These are phyloP conservation scores for Colinus virginianus DNA, from an alignment of 2,113 vertebrate genomes.

Conservation along the genomic window DNA sequence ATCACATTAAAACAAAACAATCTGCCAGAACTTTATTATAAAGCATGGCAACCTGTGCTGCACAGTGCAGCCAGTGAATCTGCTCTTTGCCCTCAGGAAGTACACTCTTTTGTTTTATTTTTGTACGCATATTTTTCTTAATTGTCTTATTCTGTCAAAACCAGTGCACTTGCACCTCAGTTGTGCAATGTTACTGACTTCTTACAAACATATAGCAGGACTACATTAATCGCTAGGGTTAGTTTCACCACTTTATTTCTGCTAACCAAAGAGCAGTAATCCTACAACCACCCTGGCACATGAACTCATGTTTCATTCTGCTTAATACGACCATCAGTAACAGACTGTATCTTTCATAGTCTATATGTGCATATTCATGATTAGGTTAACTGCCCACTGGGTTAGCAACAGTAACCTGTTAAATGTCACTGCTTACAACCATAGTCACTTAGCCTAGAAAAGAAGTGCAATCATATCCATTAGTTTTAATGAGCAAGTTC, in stretches of 20 bases:
- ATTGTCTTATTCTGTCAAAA: background rate
- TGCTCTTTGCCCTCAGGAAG: background rate
- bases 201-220: background rate
- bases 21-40: background rate
- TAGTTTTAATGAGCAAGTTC: background rate
- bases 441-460: background rate
- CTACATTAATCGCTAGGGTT: background rate
- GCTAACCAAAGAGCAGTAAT: background rate
- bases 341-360: background rate
- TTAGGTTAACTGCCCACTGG: background rate
- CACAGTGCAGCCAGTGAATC: background rate
- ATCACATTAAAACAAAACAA: background rate
- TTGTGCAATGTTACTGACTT: background rate
- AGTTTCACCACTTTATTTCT: background rate
- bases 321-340: background rate
- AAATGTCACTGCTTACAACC: background rate
- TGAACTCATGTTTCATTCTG: background rate
- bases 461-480: background rate
- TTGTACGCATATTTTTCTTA: background rate
- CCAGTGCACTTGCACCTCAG: background rate
- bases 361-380: background rate
- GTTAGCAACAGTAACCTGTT: background rate
- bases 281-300: background rate
- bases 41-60: background rate
- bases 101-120: background rate